Evolutionary conservation across 2,888 invertebrate genomes (phyloP).

Genomic region (Teleogryllus oceanicus): DNA sequence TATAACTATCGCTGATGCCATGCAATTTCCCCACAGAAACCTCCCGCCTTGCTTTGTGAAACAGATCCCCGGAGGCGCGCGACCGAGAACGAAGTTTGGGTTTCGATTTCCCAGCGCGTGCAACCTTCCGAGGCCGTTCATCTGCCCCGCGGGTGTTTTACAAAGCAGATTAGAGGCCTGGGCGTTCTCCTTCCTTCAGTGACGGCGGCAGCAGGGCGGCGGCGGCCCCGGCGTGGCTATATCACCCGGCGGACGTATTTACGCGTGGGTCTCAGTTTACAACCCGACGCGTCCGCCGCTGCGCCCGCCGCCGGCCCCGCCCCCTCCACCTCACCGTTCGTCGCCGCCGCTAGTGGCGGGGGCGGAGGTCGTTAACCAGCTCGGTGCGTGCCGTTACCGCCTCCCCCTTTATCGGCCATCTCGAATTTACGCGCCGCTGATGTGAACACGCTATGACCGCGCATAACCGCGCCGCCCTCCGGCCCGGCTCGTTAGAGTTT

Average conservation of each 20-base stretch:
- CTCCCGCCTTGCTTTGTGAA: no score
- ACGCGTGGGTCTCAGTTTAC: slow-evolving; percentile 2
- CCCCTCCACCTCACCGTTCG: neutral
- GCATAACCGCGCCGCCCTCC: neutral
- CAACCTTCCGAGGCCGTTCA: neutral
- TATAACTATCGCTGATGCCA: no score
- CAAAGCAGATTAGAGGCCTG: neutral
- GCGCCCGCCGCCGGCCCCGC: neutral
- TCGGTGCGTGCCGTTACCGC: neutral
- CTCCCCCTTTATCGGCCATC: slow-evolving; percentile 1
- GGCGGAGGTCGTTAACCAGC: neutral
- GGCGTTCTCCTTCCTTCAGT: neutral
- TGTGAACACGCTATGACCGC: slow-evolving; percentile 18
- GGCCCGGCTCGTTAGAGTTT: neutral
- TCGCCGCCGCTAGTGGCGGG: neutral
- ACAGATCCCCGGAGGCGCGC: no score
- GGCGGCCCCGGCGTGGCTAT: neutral
- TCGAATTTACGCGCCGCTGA: slow-evolving; percentile 18
- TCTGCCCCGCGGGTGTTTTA: neutral
- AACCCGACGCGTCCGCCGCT: neutral
- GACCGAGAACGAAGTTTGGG: no score
- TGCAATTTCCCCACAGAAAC: no score
- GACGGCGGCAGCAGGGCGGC: neutral
- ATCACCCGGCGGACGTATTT: slow-evolving; percentile 7
- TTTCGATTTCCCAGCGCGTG: no score